Evolutionary conservation across 2,888 invertebrate genomes (phyloP).

Genomic region (Latrodectus hesperus): DNA sequence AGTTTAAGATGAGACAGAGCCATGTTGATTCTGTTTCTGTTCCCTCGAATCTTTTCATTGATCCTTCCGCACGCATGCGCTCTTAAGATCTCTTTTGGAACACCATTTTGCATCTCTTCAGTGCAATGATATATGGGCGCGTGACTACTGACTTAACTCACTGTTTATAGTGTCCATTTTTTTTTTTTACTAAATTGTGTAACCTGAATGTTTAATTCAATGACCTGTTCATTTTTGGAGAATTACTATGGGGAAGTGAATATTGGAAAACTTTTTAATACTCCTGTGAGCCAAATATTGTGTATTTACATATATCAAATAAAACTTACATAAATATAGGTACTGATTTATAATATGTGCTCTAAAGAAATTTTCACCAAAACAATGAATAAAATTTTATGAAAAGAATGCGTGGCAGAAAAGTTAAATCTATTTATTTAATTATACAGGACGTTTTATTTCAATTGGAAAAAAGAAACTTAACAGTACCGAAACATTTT

Average conservation of each 20-base stretch:
- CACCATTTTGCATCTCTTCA: conserved; percentile 40
- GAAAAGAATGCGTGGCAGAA: too few species aligned
- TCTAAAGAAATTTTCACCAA: too few species aligned
- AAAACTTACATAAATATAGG: too few species aligned
- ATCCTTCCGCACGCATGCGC: conserved; percentile 53
- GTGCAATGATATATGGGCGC: conserved; percentile 38
- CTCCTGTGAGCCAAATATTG: too few species aligned
- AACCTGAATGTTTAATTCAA: conserved; percentile 3
- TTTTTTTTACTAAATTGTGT: background rate
- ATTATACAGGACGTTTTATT: too few species aligned
- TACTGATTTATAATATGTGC: too few species aligned
- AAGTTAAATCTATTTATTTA: too few species aligned
- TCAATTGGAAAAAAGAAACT: too few species aligned
- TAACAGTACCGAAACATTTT: too few species aligned
- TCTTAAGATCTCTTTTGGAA: background rate
- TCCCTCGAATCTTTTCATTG: conserved; percentile 60
- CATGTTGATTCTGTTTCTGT: conserved; percentile 54
- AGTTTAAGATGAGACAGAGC: conserved; percentile 43
- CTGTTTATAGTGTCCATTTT: background rate
- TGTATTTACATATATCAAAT: too few species aligned
- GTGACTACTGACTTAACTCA: background rate
- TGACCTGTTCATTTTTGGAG: background rate
- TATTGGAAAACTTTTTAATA: background rate
- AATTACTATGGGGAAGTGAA: background rate
- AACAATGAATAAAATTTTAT: too few species aligned